A percentile compares a stretch with the other conserved stretches of the same genome.
Conservation (phyloP, 1,140 invertebrate genomes). For the Cyclina sinensis region DNA sequence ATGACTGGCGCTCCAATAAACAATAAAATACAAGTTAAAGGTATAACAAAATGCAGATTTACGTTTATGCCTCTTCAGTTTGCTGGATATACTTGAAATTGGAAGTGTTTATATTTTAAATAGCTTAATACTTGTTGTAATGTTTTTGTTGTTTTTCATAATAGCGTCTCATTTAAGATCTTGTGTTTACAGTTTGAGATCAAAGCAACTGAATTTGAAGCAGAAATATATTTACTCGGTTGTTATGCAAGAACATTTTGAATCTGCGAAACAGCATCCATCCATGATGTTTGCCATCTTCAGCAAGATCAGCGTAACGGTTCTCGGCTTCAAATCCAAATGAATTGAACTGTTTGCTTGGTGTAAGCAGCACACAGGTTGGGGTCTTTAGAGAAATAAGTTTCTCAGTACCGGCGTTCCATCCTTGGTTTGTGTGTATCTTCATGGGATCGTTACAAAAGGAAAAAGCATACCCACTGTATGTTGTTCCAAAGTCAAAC, state of each 20-base stretch:
- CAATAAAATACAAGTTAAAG: not conserved
- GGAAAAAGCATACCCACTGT: conserved; percentile 40
- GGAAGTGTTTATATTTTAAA: not conserved
- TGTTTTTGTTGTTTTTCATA: no score
- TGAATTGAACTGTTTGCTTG: conserved; percentile 5
- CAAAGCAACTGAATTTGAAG: no score
- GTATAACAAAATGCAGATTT: not conserved
- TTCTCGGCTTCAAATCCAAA: conserved; percentile 58
- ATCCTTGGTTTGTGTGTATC: conserved; percentile 20
- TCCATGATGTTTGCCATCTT: not conserved
- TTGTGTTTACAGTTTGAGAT: no score
- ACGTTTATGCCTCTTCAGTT: not conserved
- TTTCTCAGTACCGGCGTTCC: not conserved
- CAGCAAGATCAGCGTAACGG: conserved; percentile 17
- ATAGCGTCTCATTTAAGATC: no score
- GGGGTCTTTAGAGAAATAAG: conserved; percentile 18
- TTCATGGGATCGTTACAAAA: conserved; percentile 19
- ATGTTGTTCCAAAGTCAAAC: conserved; percentile 35
- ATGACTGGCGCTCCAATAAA: not conserved
- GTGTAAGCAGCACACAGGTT: conserved; percentile 23
- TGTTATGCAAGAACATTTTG: conserved; percentile 52
- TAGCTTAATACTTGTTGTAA: no score
- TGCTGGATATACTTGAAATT: not conserved
- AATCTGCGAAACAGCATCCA: conserved; percentile 48
- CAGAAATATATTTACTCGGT: conserved; percentile 9